These are phyloP conservation scores for Baryphthengus martii DNA, from an alignment of 2,113 vertebrate genomes.

Conservation along the genomic window DNA sequence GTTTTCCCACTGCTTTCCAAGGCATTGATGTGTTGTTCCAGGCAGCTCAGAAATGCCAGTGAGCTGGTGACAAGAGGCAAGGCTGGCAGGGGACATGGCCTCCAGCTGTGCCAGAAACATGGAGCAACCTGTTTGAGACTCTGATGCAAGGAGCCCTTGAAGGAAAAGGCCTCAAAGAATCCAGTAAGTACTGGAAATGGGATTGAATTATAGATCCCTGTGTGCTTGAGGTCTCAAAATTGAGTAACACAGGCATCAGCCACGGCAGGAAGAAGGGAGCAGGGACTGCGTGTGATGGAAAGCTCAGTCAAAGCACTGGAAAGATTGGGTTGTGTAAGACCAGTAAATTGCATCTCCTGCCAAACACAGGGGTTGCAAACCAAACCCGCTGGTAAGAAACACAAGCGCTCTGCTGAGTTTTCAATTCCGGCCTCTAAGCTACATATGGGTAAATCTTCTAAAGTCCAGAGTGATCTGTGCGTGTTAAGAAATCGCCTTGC, in stretches of 20 bases:
- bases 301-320: background rate
- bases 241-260: background rate
- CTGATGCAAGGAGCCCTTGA: background rate
- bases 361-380: background rate
- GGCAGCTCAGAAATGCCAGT: background rate
- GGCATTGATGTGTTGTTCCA: background rate
- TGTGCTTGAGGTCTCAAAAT: background rate
- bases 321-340: background rate
- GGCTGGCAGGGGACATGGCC: background rate
- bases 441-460: background rate
- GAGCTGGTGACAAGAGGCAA: background rate
- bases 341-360: background rate
- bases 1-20: constrained; percentile 18
- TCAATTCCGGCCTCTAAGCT: background rate
- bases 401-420: background rate
- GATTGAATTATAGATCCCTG: background rate
- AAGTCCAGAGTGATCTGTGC: background rate
- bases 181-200: background rate
- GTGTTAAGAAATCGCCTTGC: background rate
- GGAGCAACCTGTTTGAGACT: background rate
- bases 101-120: background rate
- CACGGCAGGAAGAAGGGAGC: background rate
- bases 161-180: background rate
- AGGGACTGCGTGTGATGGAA: background rate
- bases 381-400: background rate